Conservation (phyloP, 2,888 invertebrate genomes). For the Toxonevra muliebris region DNA sequence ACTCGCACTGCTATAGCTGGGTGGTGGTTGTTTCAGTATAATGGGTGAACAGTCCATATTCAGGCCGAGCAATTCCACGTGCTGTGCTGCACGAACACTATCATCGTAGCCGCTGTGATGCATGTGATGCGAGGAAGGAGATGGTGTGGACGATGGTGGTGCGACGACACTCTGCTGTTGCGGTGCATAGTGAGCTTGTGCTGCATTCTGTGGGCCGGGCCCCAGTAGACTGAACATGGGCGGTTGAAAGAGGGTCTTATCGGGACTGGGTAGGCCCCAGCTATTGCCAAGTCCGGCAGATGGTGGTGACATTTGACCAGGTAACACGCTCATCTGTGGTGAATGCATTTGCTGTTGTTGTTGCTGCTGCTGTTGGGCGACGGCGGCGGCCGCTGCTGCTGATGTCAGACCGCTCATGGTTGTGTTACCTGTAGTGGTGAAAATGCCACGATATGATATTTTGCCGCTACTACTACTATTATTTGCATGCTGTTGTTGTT, state of each 20-base stretch:
- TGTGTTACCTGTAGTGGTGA: slow-evolving; percentile 73
- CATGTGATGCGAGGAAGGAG: slow-evolving; percentile 53
- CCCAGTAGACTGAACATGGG: slow-evolving; percentile 74
- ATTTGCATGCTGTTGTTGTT: slow-evolving; percentile 60
- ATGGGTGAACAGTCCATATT: slow-evolving; percentile 70
- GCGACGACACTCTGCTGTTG: slow-evolving; percentile 46
- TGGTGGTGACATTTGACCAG: slow-evolving; percentile 68
- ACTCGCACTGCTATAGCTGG: slow-evolving; percentile 69
- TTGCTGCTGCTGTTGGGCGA: slow-evolving; percentile 49
- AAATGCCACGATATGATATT: slow-evolving; percentile 75
- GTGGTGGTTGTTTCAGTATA: slow-evolving; percentile 73
- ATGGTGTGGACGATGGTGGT: slow-evolving; percentile 62
- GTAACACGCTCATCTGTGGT: slow-evolving; percentile 61
- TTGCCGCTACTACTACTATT: slow-evolving; percentile 65
- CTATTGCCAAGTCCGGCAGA: slow-evolving; percentile 71
- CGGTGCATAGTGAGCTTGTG: slow-evolving; percentile 69
- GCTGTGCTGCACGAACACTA: slow-evolving; percentile 59
- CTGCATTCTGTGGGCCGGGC: slow-evolving; percentile 67
- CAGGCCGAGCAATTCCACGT: slow-evolving; percentile 70
- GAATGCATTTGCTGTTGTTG: slow-evolving; percentile 60
- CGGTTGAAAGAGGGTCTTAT: slow-evolving; percentile 73
- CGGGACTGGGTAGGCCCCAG: slow-evolving; percentile 78
- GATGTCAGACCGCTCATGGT: slow-evolving; percentile 59
- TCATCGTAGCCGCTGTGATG: slow-evolving; percentile 54
- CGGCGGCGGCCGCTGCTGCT: slow-evolving; percentile 50